phyloP scores from a whole-genome alignment of 2,113 vertebrate genomes.

The Odobenus rosmarus region DNA sequence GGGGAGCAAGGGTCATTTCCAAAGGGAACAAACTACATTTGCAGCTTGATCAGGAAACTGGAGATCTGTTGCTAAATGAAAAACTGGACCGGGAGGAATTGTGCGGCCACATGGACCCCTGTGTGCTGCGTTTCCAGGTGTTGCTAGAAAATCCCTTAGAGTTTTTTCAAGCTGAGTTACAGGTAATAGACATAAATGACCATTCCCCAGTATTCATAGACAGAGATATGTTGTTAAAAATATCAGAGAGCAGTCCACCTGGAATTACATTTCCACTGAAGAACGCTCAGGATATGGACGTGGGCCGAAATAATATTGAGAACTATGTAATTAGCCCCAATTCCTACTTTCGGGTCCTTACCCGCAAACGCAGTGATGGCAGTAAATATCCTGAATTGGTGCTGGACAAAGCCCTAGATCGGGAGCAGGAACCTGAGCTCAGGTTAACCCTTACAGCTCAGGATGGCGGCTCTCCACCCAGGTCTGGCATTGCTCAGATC shows the following conservation, averaged over 20 bases:
- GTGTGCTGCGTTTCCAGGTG: constrained; percentile 85
- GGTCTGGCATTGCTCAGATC: constrained; percentile 63
- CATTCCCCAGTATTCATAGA: constrained; percentile 85
- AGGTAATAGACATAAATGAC: constrained; percentile 90
- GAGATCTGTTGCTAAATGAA: constrained; percentile 85
- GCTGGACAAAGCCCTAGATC: constrained; percentile 73
- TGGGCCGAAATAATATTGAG: constrained; percentile 78
- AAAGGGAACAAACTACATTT: constrained; percentile 84
- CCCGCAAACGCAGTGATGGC: accelerated
- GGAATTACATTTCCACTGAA: constrained; percentile 78
- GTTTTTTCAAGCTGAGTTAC: constrained; percentile 86
- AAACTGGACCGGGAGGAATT: constrained; percentile 89
- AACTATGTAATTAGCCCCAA: constrained; percentile 77
- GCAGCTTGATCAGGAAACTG: constrained; percentile 84
- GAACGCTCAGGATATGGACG: constrained; percentile 71
- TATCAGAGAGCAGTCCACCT: constrained; percentile 54
- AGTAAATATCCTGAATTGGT: constrained; percentile 58
- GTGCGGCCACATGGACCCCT: constrained; percentile 85
- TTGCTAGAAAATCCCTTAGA: constrained; percentile 90
- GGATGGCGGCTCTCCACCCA: constrained; percentile 71
- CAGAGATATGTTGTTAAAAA: constrained; percentile 71
- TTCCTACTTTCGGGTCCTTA: constrained; percentile 73
- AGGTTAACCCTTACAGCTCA: constrained; percentile 70
- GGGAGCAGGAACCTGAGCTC: constrained; percentile 61
- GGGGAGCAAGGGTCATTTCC: constrained; percentile 84